Base-by-base conservation (phyloP, 2,113 vertebrate species). In the Tragelaphus strepsiceros region DNA sequence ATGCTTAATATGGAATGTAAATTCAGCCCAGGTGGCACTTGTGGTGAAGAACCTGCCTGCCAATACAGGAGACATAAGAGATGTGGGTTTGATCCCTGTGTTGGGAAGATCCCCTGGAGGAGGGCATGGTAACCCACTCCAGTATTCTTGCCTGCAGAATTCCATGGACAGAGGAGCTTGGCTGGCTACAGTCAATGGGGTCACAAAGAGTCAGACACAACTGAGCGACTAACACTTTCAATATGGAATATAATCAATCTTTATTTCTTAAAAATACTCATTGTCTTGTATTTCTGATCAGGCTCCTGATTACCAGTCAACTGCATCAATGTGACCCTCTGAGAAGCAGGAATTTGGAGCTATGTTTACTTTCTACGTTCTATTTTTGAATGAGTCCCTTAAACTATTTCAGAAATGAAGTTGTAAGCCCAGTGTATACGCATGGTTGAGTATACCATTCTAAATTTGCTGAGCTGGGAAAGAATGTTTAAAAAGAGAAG, bases 381-480 rank as follows among this genome's bases (percentile, higher is more conserved):
- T 90, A 46, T 28, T 97, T 90, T 89, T 77, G n/a, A 93, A 83
- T 35, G 11, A 92, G 9, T n/a, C 6, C 32, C 17, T 95, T 92
- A 88, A 84, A 96, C 22, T 90, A 92, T 61, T 87, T 78, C n/a
- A 91, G 71, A 95, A 54, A 71, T 14, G 62, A 97, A 43, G 16
- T 83, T 54, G 16, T 84, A 93, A 88, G 91, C 26, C 92, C 28
- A 93, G 26, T 86, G 39, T 80, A 53, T 49, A 84, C 35, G 4
- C 43, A 94, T 19, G 4, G 9, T 62, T 39, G 58, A 81, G 67
- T 90, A 93, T 49, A 26, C 54, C 21, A 32, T 88, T 95, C 22
- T 82, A 93, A 92, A 86, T 88, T 85, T 91, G 30, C 49, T 95
- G 80, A 91, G 17, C 49, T 85, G 49, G 28, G 46, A 95, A 95